A percentile compares a stretch with the other conserved stretches of the same genome.
Evolutionary conservation across 2,888 invertebrate species (phyloP).

Genomic region (Eristalis intricaria): DNA sequence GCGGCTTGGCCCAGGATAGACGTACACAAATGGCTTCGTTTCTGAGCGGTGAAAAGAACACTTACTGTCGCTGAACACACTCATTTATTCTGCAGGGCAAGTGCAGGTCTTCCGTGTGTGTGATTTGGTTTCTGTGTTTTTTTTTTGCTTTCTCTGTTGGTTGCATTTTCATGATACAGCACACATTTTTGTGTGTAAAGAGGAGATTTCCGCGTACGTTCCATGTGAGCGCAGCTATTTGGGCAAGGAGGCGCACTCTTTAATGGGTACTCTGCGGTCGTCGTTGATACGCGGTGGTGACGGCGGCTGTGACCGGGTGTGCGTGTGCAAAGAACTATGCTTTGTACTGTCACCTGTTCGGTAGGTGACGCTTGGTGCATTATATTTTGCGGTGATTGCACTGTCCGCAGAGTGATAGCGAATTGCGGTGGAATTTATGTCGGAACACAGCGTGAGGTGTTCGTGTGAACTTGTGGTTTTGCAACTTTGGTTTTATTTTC

Average conservation of each 20-base stretch:
- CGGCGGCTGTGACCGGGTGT: conserved; percentile 1
- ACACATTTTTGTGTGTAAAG: conserved; percentile 44
- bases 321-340: conserved; percentile 15
- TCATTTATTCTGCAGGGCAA: conserved; percentile 52
- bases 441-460: conserved; percentile 8
- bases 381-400: conserved; percentile 35
- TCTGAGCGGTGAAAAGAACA: conserved; percentile 15
- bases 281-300: neutral
- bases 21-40: conserved; percentile 18
- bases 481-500: neutral
- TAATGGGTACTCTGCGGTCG: conserved; percentile 35
- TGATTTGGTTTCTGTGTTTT: neutral
- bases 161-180: neutral
- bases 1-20: neutral
- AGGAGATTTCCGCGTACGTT: conserved; percentile 61
- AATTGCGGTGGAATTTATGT: conserved; percentile 31
- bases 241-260: conserved; percentile 33
- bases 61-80: conserved; percentile 13
- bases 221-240: conserved; percentile 29
- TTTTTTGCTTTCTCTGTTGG: neutral
- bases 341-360: conserved; percentile 42
- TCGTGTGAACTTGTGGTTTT: conserved; percentile 36
- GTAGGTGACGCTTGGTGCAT: conserved; percentile 4
- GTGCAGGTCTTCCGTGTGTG: conserved; percentile 48
- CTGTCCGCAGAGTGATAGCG: conserved; percentile 47